Evolutionary conservation across 2,797 vertebrate genomes (phyloP).

Genomic region (Dendrocincla tyrannina): DNA sequence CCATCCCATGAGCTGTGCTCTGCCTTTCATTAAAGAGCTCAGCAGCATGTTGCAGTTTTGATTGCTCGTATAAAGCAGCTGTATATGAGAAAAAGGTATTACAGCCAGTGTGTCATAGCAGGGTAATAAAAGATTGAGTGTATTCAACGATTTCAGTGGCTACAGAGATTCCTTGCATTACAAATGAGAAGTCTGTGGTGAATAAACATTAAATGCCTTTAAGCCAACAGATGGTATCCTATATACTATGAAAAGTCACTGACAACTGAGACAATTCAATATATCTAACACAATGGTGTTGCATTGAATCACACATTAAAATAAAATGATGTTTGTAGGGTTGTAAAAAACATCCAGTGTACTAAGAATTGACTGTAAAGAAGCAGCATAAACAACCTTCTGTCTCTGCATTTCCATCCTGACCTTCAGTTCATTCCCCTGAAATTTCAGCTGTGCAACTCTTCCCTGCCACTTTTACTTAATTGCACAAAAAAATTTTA

Average conservation of each 20-base stretch:
- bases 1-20: background rate
- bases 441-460: slow-evolving; percentile 23
- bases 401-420: slow-evolving; percentile 47
- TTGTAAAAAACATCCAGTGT: slow-evolving; percentile 45
- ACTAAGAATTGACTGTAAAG: slow-evolving; percentile 36
- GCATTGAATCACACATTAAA: slow-evolving; percentile 64
- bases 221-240: slow-evolving; percentile 66
- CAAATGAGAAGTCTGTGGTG: slow-evolving; percentile 49
- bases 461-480: slow-evolving; percentile 18
- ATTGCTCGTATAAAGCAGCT: slow-evolving; percentile 19
- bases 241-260: slow-evolving; percentile 63
- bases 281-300: slow-evolving; percentile 65
- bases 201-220: slow-evolving; percentile 69
- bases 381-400: slow-evolving; percentile 33
- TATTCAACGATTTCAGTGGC: slow-evolving; percentile 54
- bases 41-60: slow-evolving; percentile 20
- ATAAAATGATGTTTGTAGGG: slow-evolving; percentile 46
- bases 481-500: background rate
- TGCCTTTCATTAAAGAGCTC: slow-evolving; percentile 10
- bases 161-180: slow-evolving; percentile 60
- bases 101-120: background rate
- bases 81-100: background rate
- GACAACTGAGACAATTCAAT: slow-evolving; percentile 61
- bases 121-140: slow-evolving; percentile 48
- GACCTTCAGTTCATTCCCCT: slow-evolving; percentile 50